These are phyloP conservation scores for Drosophila nr. perissopoda DNA, from an alignment of 2,888 invertebrate genomes.

Conservation along the genomic window DNA sequence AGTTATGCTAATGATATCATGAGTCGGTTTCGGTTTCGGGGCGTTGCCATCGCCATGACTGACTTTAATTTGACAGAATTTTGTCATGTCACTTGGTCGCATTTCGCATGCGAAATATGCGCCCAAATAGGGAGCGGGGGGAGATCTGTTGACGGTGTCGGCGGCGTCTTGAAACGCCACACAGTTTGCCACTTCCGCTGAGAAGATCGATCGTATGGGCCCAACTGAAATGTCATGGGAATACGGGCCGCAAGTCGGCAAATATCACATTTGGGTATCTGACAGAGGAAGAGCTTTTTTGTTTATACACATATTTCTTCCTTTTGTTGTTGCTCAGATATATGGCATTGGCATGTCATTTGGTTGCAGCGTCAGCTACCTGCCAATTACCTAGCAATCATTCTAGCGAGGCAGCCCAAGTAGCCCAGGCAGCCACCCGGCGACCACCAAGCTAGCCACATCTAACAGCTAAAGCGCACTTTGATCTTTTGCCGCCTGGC, in stretches of 20 bases:
- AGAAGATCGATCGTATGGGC: slow-evolving; percentile 30
- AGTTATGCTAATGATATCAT: slow-evolving; percentile 75
- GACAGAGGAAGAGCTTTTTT: slow-evolving; percentile 53
- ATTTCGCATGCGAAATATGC: slow-evolving; percentile 51
- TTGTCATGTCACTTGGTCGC: slow-evolving; percentile 76
- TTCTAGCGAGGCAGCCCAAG: slow-evolving; percentile 61
- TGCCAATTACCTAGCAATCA: slow-evolving; percentile 75
- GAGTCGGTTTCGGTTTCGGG: slow-evolving; percentile 19
- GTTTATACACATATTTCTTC: slow-evolving; percentile 22
- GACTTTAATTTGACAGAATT: slow-evolving; percentile 82
- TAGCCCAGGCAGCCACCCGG: slow-evolving; percentile 19
- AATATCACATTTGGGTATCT: slow-evolving; percentile 61
- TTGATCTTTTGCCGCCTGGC: slow-evolving; percentile 79
- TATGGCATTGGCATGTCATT: slow-evolving; percentile 74
- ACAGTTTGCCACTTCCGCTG: slow-evolving; percentile 82
- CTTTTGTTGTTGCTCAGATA: slow-evolving; percentile 8
- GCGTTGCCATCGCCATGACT: slow-evolving; percentile 51
- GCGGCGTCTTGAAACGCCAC: slow-evolving; percentile 81
- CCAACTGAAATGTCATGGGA: slow-evolving; percentile 74
- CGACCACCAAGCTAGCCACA: slow-evolving; percentile 77
- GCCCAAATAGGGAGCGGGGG: slow-evolving; percentile 32
- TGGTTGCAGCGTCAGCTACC: slow-evolving; percentile 67
- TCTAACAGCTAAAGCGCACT: slow-evolving; percentile 74
- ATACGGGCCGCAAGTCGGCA: slow-evolving; percentile 47
- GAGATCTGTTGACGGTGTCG: slow-evolving; percentile 18